A percentile compares a stretch with the other conserved stretches of the same genome.
phyloP scores from a whole-genome alignment of 2,113 vertebrate genomes.

The Tupaia chinensis region DNA sequence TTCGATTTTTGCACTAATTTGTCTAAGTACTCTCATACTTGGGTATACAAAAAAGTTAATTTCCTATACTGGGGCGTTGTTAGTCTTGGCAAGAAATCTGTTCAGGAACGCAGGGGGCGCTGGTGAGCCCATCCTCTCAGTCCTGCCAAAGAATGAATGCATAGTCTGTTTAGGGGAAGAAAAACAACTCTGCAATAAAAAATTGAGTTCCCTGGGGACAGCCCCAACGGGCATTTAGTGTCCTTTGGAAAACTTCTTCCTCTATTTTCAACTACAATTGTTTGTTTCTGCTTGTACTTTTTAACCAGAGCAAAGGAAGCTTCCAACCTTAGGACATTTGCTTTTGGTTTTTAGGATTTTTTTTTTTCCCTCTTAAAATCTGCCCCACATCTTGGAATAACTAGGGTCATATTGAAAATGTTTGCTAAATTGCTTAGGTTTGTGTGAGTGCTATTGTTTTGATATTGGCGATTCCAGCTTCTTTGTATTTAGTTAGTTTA shows the following conservation, averaged over 20 bases:
- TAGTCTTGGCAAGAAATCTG: neutral
- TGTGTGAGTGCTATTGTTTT: neutral
- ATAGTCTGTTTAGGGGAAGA: no score
- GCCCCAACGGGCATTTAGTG: neutral
- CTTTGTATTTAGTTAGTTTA: slow-evolving; percentile 48
- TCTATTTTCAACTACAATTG: neutral
- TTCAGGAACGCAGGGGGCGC: neutral
- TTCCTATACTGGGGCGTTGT: neutral
- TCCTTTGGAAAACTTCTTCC: neutral
- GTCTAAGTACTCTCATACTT: neutral
- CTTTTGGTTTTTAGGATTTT: neutral
- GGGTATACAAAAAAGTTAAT: neutral
- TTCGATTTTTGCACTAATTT: no score
- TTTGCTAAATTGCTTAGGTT: slow-evolving; percentile 40
- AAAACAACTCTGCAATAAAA: neutral
- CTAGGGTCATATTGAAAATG: neutral
- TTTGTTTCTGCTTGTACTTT: neutral
- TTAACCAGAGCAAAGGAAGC: neutral
- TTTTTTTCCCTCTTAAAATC: neutral
- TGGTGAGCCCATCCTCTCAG: neutral
- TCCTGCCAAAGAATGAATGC: neutral
- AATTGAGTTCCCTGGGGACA: neutral
- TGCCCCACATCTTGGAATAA: neutral
- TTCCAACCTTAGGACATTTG: neutral
- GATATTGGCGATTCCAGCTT: neutral